These are phyloP conservation scores for Noctua comes DNA, from an alignment of 2,888 invertebrate genomes.

Conservation along the genomic window DNA sequence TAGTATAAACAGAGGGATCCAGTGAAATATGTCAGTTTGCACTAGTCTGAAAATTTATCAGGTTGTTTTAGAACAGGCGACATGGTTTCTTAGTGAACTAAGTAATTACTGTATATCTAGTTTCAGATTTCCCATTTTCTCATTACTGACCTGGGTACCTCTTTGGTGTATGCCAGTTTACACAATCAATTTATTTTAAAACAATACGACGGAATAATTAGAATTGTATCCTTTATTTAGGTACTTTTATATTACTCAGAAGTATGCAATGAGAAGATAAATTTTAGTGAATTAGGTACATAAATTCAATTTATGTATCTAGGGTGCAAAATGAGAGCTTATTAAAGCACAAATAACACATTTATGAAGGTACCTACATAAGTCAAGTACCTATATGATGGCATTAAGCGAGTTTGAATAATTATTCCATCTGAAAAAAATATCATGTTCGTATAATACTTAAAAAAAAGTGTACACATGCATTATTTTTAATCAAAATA, in stretches of 20 bases:
- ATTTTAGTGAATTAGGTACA: background rate
- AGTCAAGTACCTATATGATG: no score
- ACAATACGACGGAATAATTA: background rate
- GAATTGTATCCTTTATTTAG: background rate
- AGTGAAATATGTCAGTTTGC: background rate
- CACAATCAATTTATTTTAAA: background rate
- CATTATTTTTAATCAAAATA: background rate
- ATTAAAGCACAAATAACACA: background rate
- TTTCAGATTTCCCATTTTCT: background rate
- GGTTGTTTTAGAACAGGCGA: background rate
- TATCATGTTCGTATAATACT: background rate
- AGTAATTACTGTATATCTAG: background rate
- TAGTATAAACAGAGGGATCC: background rate
- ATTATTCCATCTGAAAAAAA: background rate
- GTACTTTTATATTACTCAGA: background rate
- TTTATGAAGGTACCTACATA: background rate
- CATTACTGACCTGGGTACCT: background rate
- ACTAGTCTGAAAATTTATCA: background rate
- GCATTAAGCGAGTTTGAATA: background rate
- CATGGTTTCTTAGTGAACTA: background rate
- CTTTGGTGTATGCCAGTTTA: background rate
- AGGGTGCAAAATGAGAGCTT: background rate
- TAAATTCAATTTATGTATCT: background rate
- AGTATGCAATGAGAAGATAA: background rate
- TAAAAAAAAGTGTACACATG: background rate